These are phyloP conservation scores for Tachystola acroxantha DNA, from an alignment of 2,888 invertebrate species.

Conservation along the genomic window DNA sequence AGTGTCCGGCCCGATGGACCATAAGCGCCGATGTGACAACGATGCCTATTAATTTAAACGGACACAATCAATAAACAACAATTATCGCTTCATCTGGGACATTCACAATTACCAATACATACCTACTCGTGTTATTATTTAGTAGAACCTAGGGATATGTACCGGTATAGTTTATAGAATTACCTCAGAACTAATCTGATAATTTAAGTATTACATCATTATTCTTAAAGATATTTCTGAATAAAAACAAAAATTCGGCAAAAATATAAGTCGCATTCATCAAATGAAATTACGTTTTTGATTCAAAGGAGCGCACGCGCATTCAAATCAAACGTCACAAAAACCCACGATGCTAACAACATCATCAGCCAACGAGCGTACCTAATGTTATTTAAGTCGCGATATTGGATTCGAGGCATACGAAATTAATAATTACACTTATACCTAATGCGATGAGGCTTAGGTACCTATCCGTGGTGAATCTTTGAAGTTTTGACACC, in stretches of 20 bases:
- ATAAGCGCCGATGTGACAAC: slow-evolving; percentile 51
- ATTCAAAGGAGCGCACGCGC: slow-evolving; percentile 29
- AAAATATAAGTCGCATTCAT: slow-evolving; percentile 25
- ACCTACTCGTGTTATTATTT: too few relatives aligned
- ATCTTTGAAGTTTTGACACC: slow-evolving; percentile 35
- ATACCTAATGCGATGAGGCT: slow-evolving; percentile 35
- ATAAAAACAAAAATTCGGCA: slow-evolving; percentile 1
- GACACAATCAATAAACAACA: slow-evolving; percentile 49
- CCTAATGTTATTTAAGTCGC: slow-evolving; percentile 56
- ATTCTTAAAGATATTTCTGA: too few relatives aligned
- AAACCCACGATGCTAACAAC: slow-evolving; percentile 61
- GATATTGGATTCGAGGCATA: slow-evolving; percentile 67
- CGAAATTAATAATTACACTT: slow-evolving; percentile 66
- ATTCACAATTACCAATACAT: too few relatives aligned
- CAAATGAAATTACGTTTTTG: slow-evolving; percentile 33
- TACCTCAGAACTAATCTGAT: too few relatives aligned
- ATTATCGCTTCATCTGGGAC: slow-evolving; percentile 12
- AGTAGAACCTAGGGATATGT: too few relatives aligned
- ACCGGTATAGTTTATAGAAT: too few relatives aligned
- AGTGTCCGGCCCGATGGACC: slow-evolving; percentile 44
- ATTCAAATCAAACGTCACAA: slow-evolving; percentile 53
- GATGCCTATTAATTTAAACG: slow-evolving; percentile 63
- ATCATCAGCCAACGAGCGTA: slow-evolving; percentile 62
- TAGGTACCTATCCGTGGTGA: slow-evolving; percentile 23
- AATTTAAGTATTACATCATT: too few relatives aligned